Evolutionary conservation across 2,888 invertebrate genomes (phyloP), one percentile per base, ranked within the genome.

Genomic region (Oconnorella tubifera): DNA sequence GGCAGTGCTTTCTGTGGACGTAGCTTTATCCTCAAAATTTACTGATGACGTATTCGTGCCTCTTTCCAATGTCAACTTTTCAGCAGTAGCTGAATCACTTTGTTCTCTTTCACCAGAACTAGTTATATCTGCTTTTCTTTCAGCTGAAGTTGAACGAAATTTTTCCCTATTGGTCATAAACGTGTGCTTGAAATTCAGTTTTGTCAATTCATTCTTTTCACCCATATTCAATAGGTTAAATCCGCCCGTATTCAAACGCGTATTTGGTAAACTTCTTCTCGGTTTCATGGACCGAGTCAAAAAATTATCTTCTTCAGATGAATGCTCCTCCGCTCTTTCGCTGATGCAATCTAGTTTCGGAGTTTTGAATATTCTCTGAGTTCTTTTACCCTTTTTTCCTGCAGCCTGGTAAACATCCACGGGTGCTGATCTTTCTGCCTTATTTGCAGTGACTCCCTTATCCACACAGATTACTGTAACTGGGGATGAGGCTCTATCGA

Each of bases 391-490:
- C 6, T 25, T 31, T 23, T 62, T 51, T 1, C 70, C 68, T 14
- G 66, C 63, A 23, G 59, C 23, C 28, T 66, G 70, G 33, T 66
- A 71, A 25, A 48, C 69, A 29, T 72, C 71, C 10, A 59, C 59
- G 2, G 69, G 68, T 29, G 64, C 66, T 6, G 6, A 19, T 3
- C 67, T 48, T 31, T 71, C 68, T 6, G 59, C 70, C 50, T 68
- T 67, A 29, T 50, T 71, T 3, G 68, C 70, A 56, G 56, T 58
- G n/a, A 68, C 65, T 3, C 59, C 67, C 50, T 71, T 72, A 57
- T 72, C 70, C 25, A 48, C 33, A 14, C 57, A 55, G 25, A 32
- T 6, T n/a, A 65, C 33, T 28, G 56, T 56, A 25, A 71, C 48
- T 1, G 72, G 71, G 2, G 69, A 70, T n/a, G 65, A 63, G 4